Base-by-base conservation (phyloP, 2,797 vertebrate species). In the Bufotes viridis region DNA sequence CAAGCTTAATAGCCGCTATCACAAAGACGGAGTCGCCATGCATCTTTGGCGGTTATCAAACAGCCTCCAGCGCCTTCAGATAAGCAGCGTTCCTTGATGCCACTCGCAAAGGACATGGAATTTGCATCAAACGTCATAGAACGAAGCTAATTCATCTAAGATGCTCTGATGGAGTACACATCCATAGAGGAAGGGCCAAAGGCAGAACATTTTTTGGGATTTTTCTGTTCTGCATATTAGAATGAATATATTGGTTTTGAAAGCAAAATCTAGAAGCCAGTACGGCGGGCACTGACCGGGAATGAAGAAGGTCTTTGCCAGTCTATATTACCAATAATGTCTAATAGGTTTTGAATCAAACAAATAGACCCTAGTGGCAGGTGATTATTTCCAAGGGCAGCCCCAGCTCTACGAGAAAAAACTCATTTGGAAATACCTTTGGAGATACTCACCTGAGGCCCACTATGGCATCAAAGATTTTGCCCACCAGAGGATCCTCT, bases 101-200 rank as follows among this genome's bases (percentile, higher is more conserved):
- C 49, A 78, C 72, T 83, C 42, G 61, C 63, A 80, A 84, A 84
- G 82, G 75, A 84, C 82, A 80, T 58, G 14, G 34, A 61, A 75
- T 75, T 82, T 81, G 87, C 85, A 89, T 85, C 78, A 29, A 51
- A 89, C 88, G 89, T 91, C 65, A 84, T 70, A 87, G 90, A 78
- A 90, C 78, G 82, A 78, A 63, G 82, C 67, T 34, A 65, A 75
- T 85, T 76, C 72, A 53, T 58, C 58, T 76, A 42, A 51, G 34
- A n/a, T 60, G 34, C 42, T 81, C 20, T 65, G 69, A 84, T 22
- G 53, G 20, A 13, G 69, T 60, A 8, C 22, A 24, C 53, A 22
- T 65, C 61, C 18, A 65, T 24, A 60, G 20, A 55, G 69, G 34
- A 57, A 61, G 55, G 20, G 42, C 81, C 65, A 55, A 70, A 70